These are phyloP conservation scores for Cheilosia soror DNA, from an alignment of 2,888 invertebrate genomes.

Conservation along the genomic window DNA sequence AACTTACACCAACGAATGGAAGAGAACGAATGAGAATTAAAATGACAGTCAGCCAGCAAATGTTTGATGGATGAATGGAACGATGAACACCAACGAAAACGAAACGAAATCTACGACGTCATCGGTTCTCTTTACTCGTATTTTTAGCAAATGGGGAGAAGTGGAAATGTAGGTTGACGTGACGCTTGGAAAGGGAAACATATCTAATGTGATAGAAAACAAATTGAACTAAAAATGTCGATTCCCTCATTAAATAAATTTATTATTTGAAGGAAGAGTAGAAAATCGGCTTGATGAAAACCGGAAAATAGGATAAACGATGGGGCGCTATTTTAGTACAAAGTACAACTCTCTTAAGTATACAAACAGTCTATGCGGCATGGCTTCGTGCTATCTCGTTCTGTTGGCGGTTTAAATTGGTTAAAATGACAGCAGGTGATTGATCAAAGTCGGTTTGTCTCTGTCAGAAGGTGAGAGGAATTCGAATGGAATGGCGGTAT, in stretches of 20 bases:
- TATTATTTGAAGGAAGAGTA: conserved; percentile 15
- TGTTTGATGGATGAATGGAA: background rate
- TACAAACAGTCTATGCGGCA: conserved; percentile 33
- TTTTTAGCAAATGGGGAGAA: too few relatives aligned
- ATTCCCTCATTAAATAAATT: conserved; percentile 10
- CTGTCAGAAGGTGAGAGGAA: conserved; percentile 5
- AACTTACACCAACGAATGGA: conserved; percentile 57
- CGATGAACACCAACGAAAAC: background rate
- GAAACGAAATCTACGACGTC: background rate
- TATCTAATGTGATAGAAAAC: too few relatives aligned
- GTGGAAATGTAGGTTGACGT: too few relatives aligned
- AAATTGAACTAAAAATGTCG: too few relatives aligned
- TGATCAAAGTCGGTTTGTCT: conserved; percentile 3
- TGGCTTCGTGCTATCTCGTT: conserved; percentile 15
- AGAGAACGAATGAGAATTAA: conserved; percentile 65
- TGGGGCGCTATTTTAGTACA: background rate
- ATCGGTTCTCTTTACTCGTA: too few relatives aligned
- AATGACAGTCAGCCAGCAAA: conserved; percentile 13
- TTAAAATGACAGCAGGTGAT: conserved; percentile 43
- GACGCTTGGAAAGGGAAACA: too few relatives aligned
- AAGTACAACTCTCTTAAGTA: conserved; percentile 48
- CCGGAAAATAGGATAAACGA: background rate
- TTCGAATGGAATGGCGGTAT: too few relatives aligned
- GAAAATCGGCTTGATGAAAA: background rate
- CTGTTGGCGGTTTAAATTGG: background rate